Percentiles rank a stretch among this genome's conserved stretches.
Conservation (phyloP, 2,797 vertebrate genomes). For the Alcedo atthis region DNA sequence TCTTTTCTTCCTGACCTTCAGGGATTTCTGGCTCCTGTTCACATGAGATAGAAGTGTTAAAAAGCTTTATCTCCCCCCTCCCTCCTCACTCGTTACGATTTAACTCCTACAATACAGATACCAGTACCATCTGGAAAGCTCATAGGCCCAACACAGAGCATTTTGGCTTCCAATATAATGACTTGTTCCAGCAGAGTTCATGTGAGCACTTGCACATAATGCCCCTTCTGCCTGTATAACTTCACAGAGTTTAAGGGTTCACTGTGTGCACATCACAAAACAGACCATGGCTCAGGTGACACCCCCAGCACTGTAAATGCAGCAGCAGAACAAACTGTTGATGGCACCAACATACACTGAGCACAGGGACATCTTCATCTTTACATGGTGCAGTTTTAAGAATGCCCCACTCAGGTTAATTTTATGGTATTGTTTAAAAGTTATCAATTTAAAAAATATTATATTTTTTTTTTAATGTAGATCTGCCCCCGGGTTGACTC, state of each 20-base stretch:
- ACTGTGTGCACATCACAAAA: neutral
- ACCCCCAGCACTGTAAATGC: neutral
- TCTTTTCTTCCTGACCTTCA: constrained; percentile 83
- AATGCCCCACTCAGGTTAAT: neutral
- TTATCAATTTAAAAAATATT: neutral
- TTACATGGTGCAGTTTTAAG: neutral
- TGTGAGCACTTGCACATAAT: neutral
- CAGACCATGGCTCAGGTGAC: neutral
- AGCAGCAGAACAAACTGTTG: neutral
- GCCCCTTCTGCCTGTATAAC: neutral
- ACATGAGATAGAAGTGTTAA: neutral
- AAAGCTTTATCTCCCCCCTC: neutral
- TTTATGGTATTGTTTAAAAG: neutral
- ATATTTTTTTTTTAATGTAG: too few relatives aligned
- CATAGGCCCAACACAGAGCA: neutral
- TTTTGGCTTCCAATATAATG: neutral
- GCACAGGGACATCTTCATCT: neutral
- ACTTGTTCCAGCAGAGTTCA: neutral
- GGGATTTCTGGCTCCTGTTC: constrained; percentile 85
- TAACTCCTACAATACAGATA: neutral
- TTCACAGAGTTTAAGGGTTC: neutral
- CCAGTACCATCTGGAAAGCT: neutral
- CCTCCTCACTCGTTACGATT: neutral
- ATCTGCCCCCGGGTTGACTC: neutral
- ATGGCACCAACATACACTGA: neutral